Evolutionary conservation across 2,888 invertebrate genomes (phyloP).

Genomic region (Philonicus albiceps): DNA sequence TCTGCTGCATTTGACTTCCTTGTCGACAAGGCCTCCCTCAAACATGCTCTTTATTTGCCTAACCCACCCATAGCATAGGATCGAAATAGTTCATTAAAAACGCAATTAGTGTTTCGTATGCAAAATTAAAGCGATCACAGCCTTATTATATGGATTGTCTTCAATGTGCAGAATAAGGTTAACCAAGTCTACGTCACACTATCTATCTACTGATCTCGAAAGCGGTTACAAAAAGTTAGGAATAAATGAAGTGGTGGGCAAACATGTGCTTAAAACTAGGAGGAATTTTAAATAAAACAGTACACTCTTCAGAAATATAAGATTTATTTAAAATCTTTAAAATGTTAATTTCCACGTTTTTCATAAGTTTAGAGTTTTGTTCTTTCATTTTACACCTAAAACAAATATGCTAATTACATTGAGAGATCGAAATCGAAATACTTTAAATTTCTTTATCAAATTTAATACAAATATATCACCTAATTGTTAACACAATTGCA

Average conservation of each 20-base stretch:
- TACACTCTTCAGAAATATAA: constrained; percentile 4
- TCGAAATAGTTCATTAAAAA: too few species aligned
- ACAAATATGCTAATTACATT: constrained; percentile 17
- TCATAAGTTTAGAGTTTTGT: constrained; percentile 31
- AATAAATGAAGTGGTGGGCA: neutral
- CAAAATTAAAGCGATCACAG: too few species aligned
- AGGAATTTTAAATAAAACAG: neutral
- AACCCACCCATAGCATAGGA: too few species aligned
- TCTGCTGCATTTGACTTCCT: too few species aligned
- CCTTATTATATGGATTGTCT: neutral
- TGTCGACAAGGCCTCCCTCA: too few species aligned
- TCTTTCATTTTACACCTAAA: constrained; percentile 16
- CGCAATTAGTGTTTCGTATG: too few species aligned
- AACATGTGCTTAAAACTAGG: neutral
- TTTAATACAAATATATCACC: neutral
- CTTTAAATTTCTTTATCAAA: neutral
- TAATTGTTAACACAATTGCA: neutral
- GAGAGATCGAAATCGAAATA: constrained; percentile 13
- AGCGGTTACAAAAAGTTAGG: neutral
- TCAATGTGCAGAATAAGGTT: neutral
- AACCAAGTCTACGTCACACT: too few species aligned
- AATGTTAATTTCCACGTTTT: constrained; percentile 22
- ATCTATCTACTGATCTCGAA: neutral
- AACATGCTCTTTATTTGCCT: too few species aligned
- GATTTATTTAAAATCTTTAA: constrained; percentile 35